phyloP scores from a whole-genome alignment of 2,888 invertebrate species.

The Tenthredo distinguenda region DNA sequence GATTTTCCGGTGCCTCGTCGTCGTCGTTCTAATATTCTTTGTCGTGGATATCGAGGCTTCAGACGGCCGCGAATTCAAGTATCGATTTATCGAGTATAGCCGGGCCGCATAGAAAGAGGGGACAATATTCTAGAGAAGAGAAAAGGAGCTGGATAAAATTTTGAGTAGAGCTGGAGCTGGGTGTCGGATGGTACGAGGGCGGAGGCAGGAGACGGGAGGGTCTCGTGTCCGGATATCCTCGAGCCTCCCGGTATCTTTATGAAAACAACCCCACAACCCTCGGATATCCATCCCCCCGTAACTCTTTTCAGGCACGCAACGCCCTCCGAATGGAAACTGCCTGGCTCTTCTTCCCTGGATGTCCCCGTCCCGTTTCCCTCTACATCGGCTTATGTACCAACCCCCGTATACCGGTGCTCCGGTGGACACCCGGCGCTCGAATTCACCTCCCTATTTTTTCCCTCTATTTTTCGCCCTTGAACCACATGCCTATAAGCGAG shows the following conservation, averaged over 20 bases:
- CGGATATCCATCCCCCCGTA: slow-evolving; percentile 45
- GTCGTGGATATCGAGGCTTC: slow-evolving; percentile 28
- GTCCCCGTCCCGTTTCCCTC: slow-evolving; percentile 10
- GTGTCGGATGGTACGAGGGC: not conserved
- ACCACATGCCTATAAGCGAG: not conserved
- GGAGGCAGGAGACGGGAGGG: not conserved
- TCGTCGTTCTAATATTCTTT: slow-evolving; percentile 25
- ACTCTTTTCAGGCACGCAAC: slow-evolving; percentile 49
- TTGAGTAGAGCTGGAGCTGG: slow-evolving; percentile 7
- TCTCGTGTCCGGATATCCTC: slow-evolving; percentile 47
- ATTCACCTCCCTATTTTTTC: slow-evolving; percentile 13
- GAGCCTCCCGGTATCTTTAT: slow-evolving; percentile 48
- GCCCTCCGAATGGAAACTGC: slow-evolving; percentile 40
- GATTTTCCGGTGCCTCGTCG: slow-evolving; percentile 9
- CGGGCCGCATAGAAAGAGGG: not conserved
- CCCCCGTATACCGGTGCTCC: not conserved
- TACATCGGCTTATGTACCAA: slow-evolving; percentile 10
- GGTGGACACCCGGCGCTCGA: not conserved
- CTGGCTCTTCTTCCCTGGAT: not conserved
- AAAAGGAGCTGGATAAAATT: slow-evolving; percentile 47
- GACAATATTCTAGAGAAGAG: slow-evolving; percentile 27
- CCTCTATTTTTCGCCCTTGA: not conserved
- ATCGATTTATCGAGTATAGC: slow-evolving; percentile 40
- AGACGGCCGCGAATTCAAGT: slow-evolving; percentile 31
- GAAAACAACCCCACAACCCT: slow-evolving; percentile 38